These are phyloP conservation scores for Lathamus discolor DNA, from an alignment of 2,113 vertebrate species.

Conservation along the genomic window DNA sequence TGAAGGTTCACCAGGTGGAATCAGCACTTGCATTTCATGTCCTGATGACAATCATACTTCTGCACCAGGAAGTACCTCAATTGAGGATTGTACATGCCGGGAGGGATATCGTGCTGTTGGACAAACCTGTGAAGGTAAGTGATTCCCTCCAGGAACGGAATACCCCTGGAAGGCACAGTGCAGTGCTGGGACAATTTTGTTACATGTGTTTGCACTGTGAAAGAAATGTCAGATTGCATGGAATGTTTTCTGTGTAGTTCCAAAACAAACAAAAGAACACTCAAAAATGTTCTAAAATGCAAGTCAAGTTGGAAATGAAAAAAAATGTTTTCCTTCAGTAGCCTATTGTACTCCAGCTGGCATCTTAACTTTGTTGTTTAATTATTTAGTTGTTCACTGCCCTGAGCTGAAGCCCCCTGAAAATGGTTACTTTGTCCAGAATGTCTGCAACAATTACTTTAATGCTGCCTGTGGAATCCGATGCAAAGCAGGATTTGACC, in stretches of 20 bases:
- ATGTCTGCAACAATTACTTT: slow-evolving; percentile 92
- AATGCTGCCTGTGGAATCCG: slow-evolving; percentile 92
- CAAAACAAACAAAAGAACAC: background rate
- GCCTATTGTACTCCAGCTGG: background rate
- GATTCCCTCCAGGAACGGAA: background rate
- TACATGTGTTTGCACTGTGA: background rate
- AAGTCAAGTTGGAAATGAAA: background rate
- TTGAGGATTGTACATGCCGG: slow-evolving; percentile 85
- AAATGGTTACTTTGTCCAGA: slow-evolving; percentile 94
- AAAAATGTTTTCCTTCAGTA: background rate
- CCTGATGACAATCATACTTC: slow-evolving; percentile 88
- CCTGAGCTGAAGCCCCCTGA: slow-evolving; percentile 85
- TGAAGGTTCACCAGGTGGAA: slow-evolving; percentile 87
- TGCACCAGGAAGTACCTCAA: slow-evolving; percentile 87
- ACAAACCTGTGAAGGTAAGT: slow-evolving; percentile 85
- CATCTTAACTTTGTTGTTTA: background rate
- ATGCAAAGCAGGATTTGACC: slow-evolving; percentile 89
- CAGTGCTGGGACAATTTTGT: background rate
- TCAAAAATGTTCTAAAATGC: background rate
- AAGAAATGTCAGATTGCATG: background rate
- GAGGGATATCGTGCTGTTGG: slow-evolving; percentile 82
- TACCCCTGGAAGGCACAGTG: background rate
- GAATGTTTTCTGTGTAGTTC: background rate
- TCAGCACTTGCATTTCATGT: slow-evolving; percentile 85
- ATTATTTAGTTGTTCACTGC: slow-evolving; percentile 85